These are phyloP conservation scores for Bombycilla garrulus DNA, from an alignment of 2,113 vertebrate genomes.

Conservation along the genomic window DNA sequence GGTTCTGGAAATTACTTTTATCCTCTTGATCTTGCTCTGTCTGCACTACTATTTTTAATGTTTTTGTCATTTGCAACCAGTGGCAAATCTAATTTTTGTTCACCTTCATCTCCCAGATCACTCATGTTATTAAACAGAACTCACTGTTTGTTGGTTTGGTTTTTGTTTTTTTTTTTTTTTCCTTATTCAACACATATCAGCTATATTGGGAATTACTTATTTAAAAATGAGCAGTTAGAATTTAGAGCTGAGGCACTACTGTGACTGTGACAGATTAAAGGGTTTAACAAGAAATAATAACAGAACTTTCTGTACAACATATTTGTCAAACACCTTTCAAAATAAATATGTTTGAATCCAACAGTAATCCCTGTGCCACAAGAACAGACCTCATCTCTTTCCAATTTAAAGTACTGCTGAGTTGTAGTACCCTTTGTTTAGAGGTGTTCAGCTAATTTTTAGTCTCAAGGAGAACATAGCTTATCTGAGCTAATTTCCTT, in stretches of 20 bases:
- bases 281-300: slow-evolving; percentile 30
- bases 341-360: slow-evolving; percentile 7
- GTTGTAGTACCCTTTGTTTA: neutral
- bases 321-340: slow-evolving; percentile 39
- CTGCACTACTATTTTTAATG: neutral
- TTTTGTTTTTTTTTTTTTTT: neutral
- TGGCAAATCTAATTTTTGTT: slow-evolving; percentile 21
- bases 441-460: neutral
- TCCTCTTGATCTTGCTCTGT: slow-evolving; percentile 24
- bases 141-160: neutral
- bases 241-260: neutral
- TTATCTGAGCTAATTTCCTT: neutral
- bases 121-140: neutral
- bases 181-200: neutral
- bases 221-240: slow-evolving; percentile 8
- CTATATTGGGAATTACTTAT: neutral
- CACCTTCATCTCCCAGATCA: slow-evolving; percentile 5
- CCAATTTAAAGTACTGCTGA: neutral
- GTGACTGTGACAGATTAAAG: slow-evolving; percentile 12
- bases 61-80: neutral
- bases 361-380: neutral
- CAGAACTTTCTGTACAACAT: neutral
- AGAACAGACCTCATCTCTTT: neutral
- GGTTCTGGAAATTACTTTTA: slow-evolving; percentile 14
- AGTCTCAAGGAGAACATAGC: neutral